Evolutionary conservation across 2,113 vertebrate genomes (phyloP), one percentile per base, ranked within the genome.

Genomic region (Tachycineta bicolor): DNA sequence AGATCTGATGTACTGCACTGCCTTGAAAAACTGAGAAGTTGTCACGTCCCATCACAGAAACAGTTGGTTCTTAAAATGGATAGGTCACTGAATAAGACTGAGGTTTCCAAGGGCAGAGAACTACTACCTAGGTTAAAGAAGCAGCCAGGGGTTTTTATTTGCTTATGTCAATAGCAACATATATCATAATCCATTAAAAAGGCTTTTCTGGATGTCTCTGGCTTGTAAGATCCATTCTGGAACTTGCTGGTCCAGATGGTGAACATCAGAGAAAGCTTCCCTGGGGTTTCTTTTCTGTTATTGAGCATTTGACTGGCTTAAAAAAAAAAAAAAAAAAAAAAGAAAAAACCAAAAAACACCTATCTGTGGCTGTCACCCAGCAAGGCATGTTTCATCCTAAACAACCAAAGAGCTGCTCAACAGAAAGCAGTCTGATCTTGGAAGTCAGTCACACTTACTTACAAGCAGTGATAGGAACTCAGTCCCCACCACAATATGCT

Each of bases 301-400:
- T 5, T 56, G 49, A 92, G 49, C 69, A 79, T 90, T 93, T 73
- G 52, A 22, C 33, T 81, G 50, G 37, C 44, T 22, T 24, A 56
- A 65, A 56, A 75, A 22, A 20, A 13, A 62, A 6, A 17, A 13
- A 44, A 20, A 13, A 63, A 20, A 19, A 15, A 31, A 37, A 37
- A 37, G 9, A 7, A 37, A 28, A 5, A 63, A 22, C 55, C 17
- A 24, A 5, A 63, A 22, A 0, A 77, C 63, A 76, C 68, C 47
- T 91, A n/a, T 92, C 62, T 92, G 76, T 39, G 13, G 67, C 50
- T 95, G 67, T 73, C 50, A 93, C 52, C n/a, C 90, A 95, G 63
- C 29, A 46, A 95, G 55, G 65, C 74, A 93, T 94, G 46, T 90
- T 96, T 94, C 46, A 93, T 84, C 87, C 73, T 87, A 65, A 96